These are phyloP conservation scores for Corydoras sp. DNA, from an alignment of 2,113 vertebrate species.

Conservation along the genomic window DNA sequence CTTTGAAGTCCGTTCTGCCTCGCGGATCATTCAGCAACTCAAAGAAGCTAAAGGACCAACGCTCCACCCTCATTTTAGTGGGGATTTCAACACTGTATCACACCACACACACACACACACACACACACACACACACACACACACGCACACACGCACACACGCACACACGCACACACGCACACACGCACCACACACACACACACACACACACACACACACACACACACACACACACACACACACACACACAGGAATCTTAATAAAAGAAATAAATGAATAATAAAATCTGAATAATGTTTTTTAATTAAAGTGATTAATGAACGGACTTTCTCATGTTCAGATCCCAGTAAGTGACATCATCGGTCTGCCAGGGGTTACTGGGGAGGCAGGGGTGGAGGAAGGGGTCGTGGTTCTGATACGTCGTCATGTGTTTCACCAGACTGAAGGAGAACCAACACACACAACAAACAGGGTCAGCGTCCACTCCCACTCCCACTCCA, in stretches of 20 bases:
- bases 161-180: too few species aligned
- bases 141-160: not conserved
- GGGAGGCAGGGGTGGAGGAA: slow-evolving; percentile 84
- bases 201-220: too few species aligned
- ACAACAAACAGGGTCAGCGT: not conserved
- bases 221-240: too few species aligned
- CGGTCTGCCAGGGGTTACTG: slow-evolving; percentile 90
- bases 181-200: too few species aligned
- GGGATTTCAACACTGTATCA: slow-evolving; percentile 77
- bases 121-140: slow-evolving; percentile 15
- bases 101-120: too few species aligned
- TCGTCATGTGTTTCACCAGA: slow-evolving; percentile 83
- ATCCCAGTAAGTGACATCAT: slow-evolving; percentile 83
- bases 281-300: too few species aligned
- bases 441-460: slow-evolving; percentile 61
- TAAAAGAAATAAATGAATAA: too few species aligned
- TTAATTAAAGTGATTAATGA: too few species aligned
- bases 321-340: slow-evolving; percentile 87
- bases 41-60: slow-evolving; percentile 91
- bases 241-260: too few species aligned
- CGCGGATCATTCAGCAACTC: slow-evolving; percentile 88
- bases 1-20: slow-evolving; percentile 86
- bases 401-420: slow-evolving; percentile 82
- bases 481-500: too few species aligned
- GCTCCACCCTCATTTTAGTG: slow-evolving; percentile 89